Percentiles rank a stretch among this genome's conserved stretches.
Conservation (phyloP, 2,888 invertebrate species). For the Petrolisthes cinctipes region DNA sequence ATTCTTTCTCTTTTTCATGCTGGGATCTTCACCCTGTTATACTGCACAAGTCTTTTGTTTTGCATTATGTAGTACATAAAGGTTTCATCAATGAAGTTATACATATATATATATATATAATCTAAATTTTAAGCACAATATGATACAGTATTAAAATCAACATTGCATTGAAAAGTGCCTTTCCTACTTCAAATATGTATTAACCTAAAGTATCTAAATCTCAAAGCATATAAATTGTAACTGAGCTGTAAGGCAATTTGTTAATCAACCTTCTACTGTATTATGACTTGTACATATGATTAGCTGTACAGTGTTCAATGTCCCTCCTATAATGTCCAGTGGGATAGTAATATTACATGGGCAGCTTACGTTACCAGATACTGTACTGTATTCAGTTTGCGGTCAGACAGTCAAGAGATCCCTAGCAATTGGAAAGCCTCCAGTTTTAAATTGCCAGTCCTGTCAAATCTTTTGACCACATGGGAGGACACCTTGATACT, state of each 20-base stretch:
- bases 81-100: not conserved
- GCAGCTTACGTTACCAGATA: conserved; percentile 35
- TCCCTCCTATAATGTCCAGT: conserved; percentile 25
- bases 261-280: conserved; percentile 38
- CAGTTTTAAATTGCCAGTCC: not conserved
- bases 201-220: conserved; percentile 43
- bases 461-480: too few species aligned
- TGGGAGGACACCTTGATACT: too few species aligned
- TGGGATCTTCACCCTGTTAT: conserved; percentile 7
- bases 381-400: conserved; percentile 19
- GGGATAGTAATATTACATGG: conserved; percentile 32
- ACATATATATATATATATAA: not conserved
- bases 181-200: conserved; percentile 44
- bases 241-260: conserved; percentile 18
- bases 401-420: not conserved
- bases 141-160: conserved; percentile 41
- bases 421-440: not conserved
- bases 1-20: not conserved
- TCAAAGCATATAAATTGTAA: conserved; percentile 36
- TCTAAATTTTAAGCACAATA: conserved; percentile 46
- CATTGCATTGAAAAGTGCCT: conserved; percentile 61
- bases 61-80: not conserved
- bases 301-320: conserved; percentile 42
- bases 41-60: conserved; percentile 45
- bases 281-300: conserved; percentile 47